These are phyloP conservation scores for Leuctra nigra DNA, from an alignment of 2,888 invertebrate species.

Conservation along the genomic window DNA sequence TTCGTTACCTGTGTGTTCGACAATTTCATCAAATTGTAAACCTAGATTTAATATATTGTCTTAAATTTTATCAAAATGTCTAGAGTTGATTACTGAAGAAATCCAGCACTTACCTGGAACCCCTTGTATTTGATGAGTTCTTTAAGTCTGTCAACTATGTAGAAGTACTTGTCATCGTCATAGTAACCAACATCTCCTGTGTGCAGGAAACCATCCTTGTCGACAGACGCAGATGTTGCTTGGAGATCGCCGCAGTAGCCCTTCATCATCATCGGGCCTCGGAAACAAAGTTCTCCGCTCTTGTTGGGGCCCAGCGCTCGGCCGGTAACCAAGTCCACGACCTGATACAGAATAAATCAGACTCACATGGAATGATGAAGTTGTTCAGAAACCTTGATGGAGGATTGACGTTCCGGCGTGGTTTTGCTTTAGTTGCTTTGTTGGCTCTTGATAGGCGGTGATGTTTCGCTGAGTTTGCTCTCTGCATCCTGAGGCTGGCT, in stretches of 20 bases:
- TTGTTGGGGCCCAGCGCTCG: conserved; percentile 42
- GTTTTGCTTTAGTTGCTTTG: too few species aligned
- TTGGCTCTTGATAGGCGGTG: too few species aligned
- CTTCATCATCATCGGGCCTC: conserved; percentile 74
- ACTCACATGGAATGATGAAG: too few species aligned
- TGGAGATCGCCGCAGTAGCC: conserved; percentile 71
- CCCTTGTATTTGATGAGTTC: conserved; percentile 89
- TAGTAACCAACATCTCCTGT: conserved; percentile 80
- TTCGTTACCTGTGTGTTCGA: too few species aligned
- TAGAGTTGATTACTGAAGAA: too few species aligned
- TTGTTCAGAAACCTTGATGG: too few species aligned
- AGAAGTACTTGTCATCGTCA: conserved; percentile 69
- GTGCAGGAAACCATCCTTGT: conserved; percentile 67
- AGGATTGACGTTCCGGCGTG: too few species aligned
- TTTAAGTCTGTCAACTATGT: conserved; percentile 77
- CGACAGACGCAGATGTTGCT: conserved; percentile 57
- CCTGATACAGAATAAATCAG: conserved; percentile 29
- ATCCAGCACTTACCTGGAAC: conserved; percentile 53
- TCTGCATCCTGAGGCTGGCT: too few species aligned
- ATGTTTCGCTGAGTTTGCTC: too few species aligned
- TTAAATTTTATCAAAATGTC: too few species aligned
- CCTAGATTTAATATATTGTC: too few species aligned
- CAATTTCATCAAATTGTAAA: too few species aligned
- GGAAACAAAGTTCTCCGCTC: conserved; percentile 79
- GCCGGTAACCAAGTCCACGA: conserved; percentile 53